Conservation (phyloP, 2,888 invertebrate species). For the Drosophila birchii region DNA sequence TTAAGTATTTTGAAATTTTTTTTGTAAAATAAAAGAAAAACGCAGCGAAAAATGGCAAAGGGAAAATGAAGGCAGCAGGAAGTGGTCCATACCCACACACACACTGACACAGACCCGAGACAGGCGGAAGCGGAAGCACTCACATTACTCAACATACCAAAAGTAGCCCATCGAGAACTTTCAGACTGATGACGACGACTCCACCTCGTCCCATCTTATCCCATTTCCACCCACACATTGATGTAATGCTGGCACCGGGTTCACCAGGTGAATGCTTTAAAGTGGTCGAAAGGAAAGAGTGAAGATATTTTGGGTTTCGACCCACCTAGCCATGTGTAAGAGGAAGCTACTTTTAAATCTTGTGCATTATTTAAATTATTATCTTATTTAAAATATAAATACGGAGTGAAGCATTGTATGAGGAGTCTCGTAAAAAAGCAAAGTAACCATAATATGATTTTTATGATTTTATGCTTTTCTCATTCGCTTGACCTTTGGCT, state of each 20-base stretch:
- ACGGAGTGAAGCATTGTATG: background rate
- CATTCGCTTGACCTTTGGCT: conserved; percentile 8
- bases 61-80: conserved; percentile 50
- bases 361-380: background rate
- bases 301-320: background rate
- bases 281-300: conserved; percentile 12
- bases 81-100: conserved; percentile 50
- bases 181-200: conserved; percentile 32
- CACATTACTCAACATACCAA: conserved; percentile 64
- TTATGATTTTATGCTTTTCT: conserved; percentile 9
- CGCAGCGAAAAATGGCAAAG: conserved; percentile 8
- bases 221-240: background rate
- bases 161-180: conserved; percentile 44
- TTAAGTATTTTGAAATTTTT: conserved; percentile 73
- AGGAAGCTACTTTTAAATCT: background rate
- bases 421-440: background rate
- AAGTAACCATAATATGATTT: background rate
- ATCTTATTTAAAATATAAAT: background rate
- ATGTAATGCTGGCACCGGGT: conserved; percentile 16
- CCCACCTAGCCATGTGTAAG: background rate
- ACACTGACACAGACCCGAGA: conserved; percentile 1
- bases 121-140: conserved; percentile 75
- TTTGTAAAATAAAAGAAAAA: conserved; percentile 29
- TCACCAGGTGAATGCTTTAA: conserved; percentile 48
- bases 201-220: conserved; percentile 7